Conservation (phyloP, 1,140 invertebrate genomes). For the Heliconius congener region DNA sequence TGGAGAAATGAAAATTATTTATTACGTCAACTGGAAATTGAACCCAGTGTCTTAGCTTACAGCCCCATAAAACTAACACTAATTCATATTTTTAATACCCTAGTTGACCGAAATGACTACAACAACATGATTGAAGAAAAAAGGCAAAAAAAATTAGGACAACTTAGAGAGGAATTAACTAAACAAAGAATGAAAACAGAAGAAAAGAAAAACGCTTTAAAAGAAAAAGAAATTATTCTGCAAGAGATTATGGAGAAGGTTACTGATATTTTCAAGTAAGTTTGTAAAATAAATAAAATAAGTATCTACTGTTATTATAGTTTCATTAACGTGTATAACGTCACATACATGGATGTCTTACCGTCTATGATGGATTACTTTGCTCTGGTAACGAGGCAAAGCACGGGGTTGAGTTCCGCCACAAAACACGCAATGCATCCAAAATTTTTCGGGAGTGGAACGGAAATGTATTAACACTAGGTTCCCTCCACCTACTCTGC, state of each 20-base stretch:
- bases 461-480: background rate
- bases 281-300: background rate
- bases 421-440: background rate
- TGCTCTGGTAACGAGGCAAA: background rate
- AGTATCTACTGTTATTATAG: background rate
- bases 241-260: slow-evolving; percentile 54
- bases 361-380: background rate
- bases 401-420: background rate
- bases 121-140: slow-evolving; percentile 54
- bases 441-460: background rate
- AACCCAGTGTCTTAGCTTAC: background rate
- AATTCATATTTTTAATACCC: background rate
- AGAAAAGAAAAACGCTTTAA: slow-evolving; percentile 37
- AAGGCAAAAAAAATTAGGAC: slow-evolving; percentile 43
- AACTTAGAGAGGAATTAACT: slow-evolving; percentile 46
- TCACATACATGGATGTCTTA: no score
- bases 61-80: no score
- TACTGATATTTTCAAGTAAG: slow-evolving; percentile 63
- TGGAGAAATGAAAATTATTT: no score
- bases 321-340: background rate
- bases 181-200: slow-evolving; percentile 45
- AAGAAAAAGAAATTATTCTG: slow-evolving; percentile 40
- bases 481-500: no score
- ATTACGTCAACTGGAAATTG: background rate
- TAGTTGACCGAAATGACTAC: slow-evolving; percentile 63